Base-by-base conservation (phyloP, 2,888 invertebrate genomes). In the Panorpa germanica region DNA sequence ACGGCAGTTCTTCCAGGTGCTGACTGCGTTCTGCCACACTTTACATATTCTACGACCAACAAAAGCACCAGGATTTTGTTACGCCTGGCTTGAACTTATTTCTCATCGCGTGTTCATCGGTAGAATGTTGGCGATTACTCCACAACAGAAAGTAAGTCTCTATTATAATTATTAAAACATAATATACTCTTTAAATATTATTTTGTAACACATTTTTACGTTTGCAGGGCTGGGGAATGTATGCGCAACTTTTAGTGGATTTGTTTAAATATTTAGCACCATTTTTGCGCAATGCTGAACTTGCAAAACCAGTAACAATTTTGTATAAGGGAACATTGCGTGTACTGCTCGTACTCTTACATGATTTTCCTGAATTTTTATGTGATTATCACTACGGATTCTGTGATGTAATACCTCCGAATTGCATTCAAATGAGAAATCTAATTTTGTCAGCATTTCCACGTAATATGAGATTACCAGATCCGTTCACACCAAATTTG, bases 311-410 rank as follows among this genome's bases (percentile, higher is more conserved):
- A 0, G 86, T 96, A 4, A 83, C 86, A 45, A 65, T 81, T 44
- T 60, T 98, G 14, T 99, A 98, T 61, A 93, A 91, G 57, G 96
- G 93, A 41, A 91, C 93, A 0, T 59, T 98, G 25, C 71, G 95
- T 37, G 90, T 99, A 6, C 61, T 99, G 29, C 62, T 98, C 21
- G 93, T 99, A 0, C 59, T 99, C 17, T 63, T 98, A 8, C 98
- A 99, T 50, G 98, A 99, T 52, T 99, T 99, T 53, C 98, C 98
- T 0, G 98, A 99, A 57, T 93, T 99, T 53, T 65, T 99, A 29
- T 96, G 96, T 55, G 98, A 99, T 52, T 96, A 95, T 54, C 95
- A 98, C 53, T 96, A 96, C 52, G 86, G 88, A 25, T 93, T 99
- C 59, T 96, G 98, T 53, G 98, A 99, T 54, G 93, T 90, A 36